phyloP scores from a whole-genome alignment of 2,797 vertebrate genomes.

The Lophotriccus pileatus region DNA sequence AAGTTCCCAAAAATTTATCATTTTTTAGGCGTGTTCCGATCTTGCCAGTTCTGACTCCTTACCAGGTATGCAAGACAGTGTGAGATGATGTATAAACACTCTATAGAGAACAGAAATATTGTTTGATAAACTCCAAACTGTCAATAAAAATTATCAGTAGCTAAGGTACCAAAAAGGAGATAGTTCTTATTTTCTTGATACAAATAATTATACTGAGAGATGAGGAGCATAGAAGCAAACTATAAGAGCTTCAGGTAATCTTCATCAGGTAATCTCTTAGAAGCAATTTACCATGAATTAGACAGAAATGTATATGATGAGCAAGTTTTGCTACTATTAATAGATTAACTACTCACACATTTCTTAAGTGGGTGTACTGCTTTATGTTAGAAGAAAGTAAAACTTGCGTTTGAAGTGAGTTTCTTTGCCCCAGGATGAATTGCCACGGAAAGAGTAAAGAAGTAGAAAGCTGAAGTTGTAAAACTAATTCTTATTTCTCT shows the following conservation, averaged over 20 bases:
- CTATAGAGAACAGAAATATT: neutral
- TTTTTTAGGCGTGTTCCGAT: neutral
- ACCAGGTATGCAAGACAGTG: neutral
- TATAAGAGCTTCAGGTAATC: neutral
- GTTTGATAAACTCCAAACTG: neutral
- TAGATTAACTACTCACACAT: neutral
- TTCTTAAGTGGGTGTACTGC: neutral
- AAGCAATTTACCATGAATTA: neutral
- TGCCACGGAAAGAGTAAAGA: neutral
- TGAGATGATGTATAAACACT: neutral
- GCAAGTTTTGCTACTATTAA: neutral
- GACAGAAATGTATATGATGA: neutral
- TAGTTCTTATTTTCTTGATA: neutral
- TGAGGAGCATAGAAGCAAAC: neutral
- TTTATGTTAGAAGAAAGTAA: neutral
- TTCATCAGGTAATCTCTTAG: neutral
- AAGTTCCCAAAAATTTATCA: neutral
- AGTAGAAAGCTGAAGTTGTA: neutral
- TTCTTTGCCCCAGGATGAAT: neutral
- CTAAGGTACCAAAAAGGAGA: neutral
- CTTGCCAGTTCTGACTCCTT: neutral
- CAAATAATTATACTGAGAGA: neutral
- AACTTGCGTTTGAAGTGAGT: neutral
- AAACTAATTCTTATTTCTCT: constrained; percentile 23
- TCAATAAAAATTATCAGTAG: neutral